These are phyloP conservation scores for Amphiprion ocellaris DNA, from an alignment of 2,113 vertebrate species.

Conservation along the genomic window DNA sequence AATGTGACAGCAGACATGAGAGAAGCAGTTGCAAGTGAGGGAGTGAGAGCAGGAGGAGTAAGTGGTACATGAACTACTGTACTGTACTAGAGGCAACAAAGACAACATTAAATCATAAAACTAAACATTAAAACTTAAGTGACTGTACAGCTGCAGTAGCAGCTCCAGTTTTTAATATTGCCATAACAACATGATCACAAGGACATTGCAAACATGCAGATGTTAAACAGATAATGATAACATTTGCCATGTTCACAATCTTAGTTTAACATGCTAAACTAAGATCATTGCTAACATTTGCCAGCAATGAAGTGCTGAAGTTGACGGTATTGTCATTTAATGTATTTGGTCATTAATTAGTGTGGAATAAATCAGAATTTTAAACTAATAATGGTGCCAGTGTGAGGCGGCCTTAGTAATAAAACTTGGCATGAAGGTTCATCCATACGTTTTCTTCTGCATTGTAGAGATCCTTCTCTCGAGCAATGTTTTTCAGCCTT, in stretches of 20 bases:
- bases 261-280: neutral
- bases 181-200: neutral
- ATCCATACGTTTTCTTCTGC: too few species aligned
- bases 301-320: too few species aligned
- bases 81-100: neutral
- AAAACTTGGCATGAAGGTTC: too few species aligned
- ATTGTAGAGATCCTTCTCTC: too few species aligned
- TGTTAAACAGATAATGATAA: neutral
- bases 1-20: conserved; percentile 14
- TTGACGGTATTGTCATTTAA: too few species aligned
- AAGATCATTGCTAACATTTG: neutral
- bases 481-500: too few species aligned
- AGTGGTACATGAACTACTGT: neutral
- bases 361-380: too few species aligned
- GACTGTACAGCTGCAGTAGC: neutral
- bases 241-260: neutral
- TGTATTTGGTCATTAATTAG: too few species aligned
- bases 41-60: neutral
- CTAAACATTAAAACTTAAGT: neutral
- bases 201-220: neutral
- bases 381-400: too few species aligned
- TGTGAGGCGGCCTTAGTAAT: too few species aligned
- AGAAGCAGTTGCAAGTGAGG: neutral
- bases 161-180: neutral
- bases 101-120: neutral